phyloP scores from a whole-genome alignment of 2,888 invertebrate species.

The Heliconius ismenius region DNA sequence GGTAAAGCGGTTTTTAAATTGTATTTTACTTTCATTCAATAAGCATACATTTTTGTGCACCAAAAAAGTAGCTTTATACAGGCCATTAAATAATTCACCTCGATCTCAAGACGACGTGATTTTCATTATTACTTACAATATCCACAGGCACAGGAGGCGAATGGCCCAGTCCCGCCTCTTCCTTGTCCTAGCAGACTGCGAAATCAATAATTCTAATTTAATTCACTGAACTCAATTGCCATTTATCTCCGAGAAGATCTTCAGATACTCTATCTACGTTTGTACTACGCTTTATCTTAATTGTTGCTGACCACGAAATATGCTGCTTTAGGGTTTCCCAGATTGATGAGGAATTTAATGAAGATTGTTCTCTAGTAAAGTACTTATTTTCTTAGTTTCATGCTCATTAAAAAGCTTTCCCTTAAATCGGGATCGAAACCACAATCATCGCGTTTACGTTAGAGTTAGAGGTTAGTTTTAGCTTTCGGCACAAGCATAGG shows the following conservation, averaged over 20 bases:
- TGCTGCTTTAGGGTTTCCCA: background rate
- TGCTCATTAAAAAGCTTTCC: no score
- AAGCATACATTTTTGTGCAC: background rate
- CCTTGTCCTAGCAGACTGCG: slow-evolving; percentile 33
- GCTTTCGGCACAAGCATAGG: background rate
- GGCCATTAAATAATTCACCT: background rate
- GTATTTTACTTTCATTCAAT: no score
- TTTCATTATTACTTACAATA: background rate
- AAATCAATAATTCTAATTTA: slow-evolving; percentile 42
- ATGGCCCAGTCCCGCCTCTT: slow-evolving; percentile 36
- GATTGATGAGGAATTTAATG: background rate
- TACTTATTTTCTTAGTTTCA: background rate
- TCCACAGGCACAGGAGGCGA: slow-evolving; percentile 11
- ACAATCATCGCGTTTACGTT: background rate
- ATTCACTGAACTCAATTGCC: slow-evolving; percentile 34
- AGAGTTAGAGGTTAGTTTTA: background rate
- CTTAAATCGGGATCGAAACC: background rate
- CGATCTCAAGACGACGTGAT: background rate
- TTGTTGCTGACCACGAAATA: background rate
- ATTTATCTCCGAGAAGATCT: slow-evolving; percentile 31
- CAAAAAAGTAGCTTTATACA: background rate
- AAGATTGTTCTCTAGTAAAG: background rate
- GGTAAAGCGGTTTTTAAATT: no score
- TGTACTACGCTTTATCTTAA: slow-evolving; percentile 6
- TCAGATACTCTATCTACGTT: slow-evolving; percentile 22